Evolutionary conservation across 2,797 vertebrate species (phyloP).

Genomic region (Scomberomorus guttatus): DNA sequence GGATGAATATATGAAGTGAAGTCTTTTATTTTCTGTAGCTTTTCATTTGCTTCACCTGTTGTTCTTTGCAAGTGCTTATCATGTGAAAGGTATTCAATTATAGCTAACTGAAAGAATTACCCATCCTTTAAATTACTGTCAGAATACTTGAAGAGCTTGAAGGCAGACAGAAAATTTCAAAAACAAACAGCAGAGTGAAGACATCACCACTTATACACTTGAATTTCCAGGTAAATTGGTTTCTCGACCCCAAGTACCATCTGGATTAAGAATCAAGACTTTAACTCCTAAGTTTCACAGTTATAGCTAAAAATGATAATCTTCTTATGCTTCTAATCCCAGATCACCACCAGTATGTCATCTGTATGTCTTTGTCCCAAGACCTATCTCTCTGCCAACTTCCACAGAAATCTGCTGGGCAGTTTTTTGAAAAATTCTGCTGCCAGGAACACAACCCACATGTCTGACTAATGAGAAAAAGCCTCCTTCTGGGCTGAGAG

Average conservation of each 20-base stretch:
- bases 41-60: background rate
- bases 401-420: background rate
- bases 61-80: background rate
- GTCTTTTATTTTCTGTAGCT: background rate
- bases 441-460: background rate
- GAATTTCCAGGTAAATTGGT: slow-evolving; percentile 26
- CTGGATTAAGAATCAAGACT: slow-evolving; percentile 17
- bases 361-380: slow-evolving; percentile 20
- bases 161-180: background rate
- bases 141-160: background rate
- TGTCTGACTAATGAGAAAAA: background rate
- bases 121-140: background rate
- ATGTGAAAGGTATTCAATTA: background rate
- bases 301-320: slow-evolving; percentile 18
- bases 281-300: slow-evolving; percentile 17
- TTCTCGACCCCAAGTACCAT: slow-evolving; percentile 15
- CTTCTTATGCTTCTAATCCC: slow-evolving; percentile 38
- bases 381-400: slow-evolving; percentile 6
- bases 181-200: background rate
- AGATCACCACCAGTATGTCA: slow-evolving; percentile 19
- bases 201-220: background rate
- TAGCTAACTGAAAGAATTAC: background rate
- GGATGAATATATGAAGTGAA: background rate
- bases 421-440: background rate
- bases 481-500: background rate